Evolutionary conservation across 2,797 vertebrate species (phyloP), one percentile per base, ranked within the genome.

Genomic region (Strix occidentalis): DNA sequence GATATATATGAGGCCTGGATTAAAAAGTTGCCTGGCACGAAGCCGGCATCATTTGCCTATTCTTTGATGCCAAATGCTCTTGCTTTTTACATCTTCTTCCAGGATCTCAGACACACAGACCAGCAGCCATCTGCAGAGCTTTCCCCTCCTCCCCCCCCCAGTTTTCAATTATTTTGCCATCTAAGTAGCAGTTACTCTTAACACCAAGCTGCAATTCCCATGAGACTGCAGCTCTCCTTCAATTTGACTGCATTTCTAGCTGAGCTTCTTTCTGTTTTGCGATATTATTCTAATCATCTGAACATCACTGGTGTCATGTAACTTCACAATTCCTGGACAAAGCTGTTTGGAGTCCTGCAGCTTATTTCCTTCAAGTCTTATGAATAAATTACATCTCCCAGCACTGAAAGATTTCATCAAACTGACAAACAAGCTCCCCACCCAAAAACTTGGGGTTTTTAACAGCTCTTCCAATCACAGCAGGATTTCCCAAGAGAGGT

Each of bases 101-200:
- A 76, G 13, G 18, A 74, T 80, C 72, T 90, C 92, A 23, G 85
- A 74, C 33, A 9, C 31, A 17, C 50, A 88, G 94, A 90, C 84
- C 93, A 63, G 31, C 50, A 37, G 80, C 96, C 95, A 84, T 96
- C 95, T 95, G 95, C 41, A 82, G 72, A 95, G 80, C 45, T 33
- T 43, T 45, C 31, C 72, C 77, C 66, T 71, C 91, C 78, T 95
- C 89, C 87, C 51, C 39, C 43, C 43, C 13, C 4, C 75, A 23
- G 2, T 53, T 66, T 56, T 70, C 39, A 39, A 66, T 87, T 93
- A 86, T 71, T 92, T 76, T 80, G 46, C 74, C 25, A n/a, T 37
- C 48, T 46, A 82, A 92, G 87, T 60, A 58, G 89, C 84, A 92
- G 86, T 65, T 74, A 45, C 68, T 89, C 87, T 9, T 64, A 53